phyloP scores from a whole-genome alignment of 2,888 invertebrate genomes.

The Chrysolina oricalcia region DNA sequence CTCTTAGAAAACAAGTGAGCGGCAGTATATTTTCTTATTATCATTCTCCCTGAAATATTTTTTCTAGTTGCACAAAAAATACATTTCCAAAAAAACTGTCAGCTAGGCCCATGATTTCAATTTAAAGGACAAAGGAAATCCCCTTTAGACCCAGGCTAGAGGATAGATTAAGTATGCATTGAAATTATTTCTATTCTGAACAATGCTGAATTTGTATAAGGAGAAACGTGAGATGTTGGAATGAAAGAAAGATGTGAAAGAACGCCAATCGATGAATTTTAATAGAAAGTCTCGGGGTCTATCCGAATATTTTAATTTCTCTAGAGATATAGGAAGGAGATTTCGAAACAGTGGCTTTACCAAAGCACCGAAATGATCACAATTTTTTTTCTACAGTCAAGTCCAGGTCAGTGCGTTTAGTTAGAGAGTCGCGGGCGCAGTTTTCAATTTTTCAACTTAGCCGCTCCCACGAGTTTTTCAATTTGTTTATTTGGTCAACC shows the following conservation, averaged over 20 bases:
- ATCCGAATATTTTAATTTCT: constrained; percentile 9
- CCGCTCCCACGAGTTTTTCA: too few relatives aligned
- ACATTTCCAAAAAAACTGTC: neutral
- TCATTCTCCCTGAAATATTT: constrained; percentile 2
- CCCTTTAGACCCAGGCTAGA: constrained; percentile 13
- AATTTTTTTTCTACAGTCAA: too few relatives aligned
- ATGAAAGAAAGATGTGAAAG: constrained; percentile 15
- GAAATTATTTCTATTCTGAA: constrained; percentile 6
- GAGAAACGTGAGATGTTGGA: constrained; percentile 4
- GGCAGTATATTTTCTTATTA: too few relatives aligned
- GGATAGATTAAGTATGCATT: constrained; percentile 1
- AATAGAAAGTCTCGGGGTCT: neutral
- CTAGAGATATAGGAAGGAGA: neutral
- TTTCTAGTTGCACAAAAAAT: neutral
- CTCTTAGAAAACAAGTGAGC: too few relatives aligned
- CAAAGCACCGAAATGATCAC: too few relatives aligned
- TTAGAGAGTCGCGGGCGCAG: too few relatives aligned
- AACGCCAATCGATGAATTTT: constrained; percentile 4
- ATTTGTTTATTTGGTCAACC: too few relatives aligned
- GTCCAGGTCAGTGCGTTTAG: too few relatives aligned
- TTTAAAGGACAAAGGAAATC: constrained; percentile 11
- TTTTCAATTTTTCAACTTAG: too few relatives aligned
- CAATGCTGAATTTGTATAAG: constrained; percentile 19
- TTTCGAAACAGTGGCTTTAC: too few relatives aligned
- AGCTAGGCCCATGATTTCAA: neutral